Evolutionary conservation across 92 coral and sea anemone species (phyloP).

Genomic region (Galaxea fascicularis): DNA sequence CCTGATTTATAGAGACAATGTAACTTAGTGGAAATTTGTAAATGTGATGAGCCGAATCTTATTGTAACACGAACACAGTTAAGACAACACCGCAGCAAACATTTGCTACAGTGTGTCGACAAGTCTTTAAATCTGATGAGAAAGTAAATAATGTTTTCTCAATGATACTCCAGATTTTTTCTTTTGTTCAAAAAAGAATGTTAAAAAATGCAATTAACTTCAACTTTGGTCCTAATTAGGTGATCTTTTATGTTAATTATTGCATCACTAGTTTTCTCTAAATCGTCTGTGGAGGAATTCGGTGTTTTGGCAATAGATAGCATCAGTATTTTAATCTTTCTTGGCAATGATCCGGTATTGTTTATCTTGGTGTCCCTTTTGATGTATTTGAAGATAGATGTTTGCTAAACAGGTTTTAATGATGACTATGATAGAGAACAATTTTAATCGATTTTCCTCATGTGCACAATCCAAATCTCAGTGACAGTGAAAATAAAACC

Average conservation of each 20-base stretch:
- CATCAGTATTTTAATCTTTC: not conserved
- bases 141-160: not conserved
- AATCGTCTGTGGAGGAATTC: too few species aligned
- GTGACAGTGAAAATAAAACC: too few species aligned
- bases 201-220: too few species aligned
- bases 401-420: too few species aligned
- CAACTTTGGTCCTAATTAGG: too few species aligned
- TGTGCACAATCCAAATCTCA: too few species aligned
- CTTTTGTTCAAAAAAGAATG: too few species aligned
- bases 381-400: too few species aligned
- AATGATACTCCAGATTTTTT: constrained; percentile 7
- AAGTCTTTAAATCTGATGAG: not conserved
- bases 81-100: not conserved
- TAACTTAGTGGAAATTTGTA: not conserved
- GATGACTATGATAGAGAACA: too few species aligned
- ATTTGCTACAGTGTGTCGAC: not conserved
- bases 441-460: too few species aligned
- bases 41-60: not conserved
- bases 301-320: not conserved
- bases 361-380: not conserved
- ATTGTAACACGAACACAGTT: not conserved
- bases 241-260: not conserved
- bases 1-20: too few species aligned
- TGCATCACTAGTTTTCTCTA: not conserved
- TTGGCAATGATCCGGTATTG: not conserved